phyloP scores from a whole-genome alignment of 1,140 invertebrate genomes.

The Protaetia brevitarsis region DNA sequence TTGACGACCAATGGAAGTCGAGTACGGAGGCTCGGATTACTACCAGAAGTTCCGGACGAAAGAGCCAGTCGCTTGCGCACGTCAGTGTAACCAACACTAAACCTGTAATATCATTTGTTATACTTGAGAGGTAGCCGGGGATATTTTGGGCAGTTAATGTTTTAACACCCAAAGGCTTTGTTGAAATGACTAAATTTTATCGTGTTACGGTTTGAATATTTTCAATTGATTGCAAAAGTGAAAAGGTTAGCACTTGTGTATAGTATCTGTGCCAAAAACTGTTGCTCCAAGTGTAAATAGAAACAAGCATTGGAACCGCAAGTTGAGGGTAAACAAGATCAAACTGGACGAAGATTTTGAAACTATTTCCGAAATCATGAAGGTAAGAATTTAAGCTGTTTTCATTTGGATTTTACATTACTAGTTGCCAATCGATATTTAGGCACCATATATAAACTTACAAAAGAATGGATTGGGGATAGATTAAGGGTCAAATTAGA shows the following conservation, averaged over 20 bases:
- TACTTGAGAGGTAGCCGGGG: neutral
- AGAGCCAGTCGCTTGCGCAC: constrained; percentile 11
- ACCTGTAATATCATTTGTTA: neutral
- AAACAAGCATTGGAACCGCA: neutral
- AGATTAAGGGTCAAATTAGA: no score
- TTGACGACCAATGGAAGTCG: neutral
- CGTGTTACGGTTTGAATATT: no score
- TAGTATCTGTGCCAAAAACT: neutral
- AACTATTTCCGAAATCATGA: constrained; percentile 6
- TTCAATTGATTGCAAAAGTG: no score
- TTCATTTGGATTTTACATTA: neutral
- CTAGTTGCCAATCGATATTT: no score
- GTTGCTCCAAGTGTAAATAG: neutral
- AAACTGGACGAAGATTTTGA: constrained; percentile 11
- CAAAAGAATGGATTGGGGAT: no score
- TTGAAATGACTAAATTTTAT: no score
- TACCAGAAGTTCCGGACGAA: constrained; percentile 5
- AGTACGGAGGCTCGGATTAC: constrained; percentile 3
- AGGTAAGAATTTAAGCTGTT: neutral
- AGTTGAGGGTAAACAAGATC: neutral
- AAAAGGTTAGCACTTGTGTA: no score
- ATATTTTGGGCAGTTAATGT: neutral
- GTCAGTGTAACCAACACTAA: constrained; percentile 3
- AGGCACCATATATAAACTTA: no score
- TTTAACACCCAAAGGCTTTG: neutral